Conservation (phyloP, 2,797 vertebrate genomes). For the Cetoscarus ocellatus region DNA sequence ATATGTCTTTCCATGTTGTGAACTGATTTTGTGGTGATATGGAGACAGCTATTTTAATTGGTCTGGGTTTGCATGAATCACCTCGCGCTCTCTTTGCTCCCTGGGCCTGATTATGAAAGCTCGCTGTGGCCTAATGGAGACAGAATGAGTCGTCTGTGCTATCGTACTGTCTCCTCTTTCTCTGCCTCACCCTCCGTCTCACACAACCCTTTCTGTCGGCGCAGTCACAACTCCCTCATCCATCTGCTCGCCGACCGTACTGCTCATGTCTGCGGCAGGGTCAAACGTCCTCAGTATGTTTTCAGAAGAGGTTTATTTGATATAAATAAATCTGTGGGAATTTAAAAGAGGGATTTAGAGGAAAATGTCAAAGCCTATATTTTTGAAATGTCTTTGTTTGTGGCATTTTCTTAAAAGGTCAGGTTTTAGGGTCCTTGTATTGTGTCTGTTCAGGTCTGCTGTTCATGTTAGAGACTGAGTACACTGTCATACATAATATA, state of each 20-base stretch:
- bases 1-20: slow-evolving; percentile 7
- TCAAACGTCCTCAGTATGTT: neutral
- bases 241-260: slow-evolving; percentile 53
- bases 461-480: neutral
- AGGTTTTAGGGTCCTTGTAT: slow-evolving; percentile 2
- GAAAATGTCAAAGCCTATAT: slow-evolving; percentile 9
- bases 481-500: neutral
- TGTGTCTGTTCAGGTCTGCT: neutral
- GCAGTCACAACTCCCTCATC: slow-evolving; percentile 38
- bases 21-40: slow-evolving; percentile 27
- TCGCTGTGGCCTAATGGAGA: slow-evolving; percentile 56
- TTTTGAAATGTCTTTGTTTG: neutral
- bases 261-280: slow-evolving; percentile 26
- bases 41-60: slow-evolving; percentile 61
- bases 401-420: slow-evolving; percentile 17
- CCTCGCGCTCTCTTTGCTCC: slow-evolving; percentile 60
- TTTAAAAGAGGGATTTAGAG: neutral
- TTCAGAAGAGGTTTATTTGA: neutral
- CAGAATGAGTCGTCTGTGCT: slow-evolving; percentile 64
- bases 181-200: slow-evolving; percentile 25
- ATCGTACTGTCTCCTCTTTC: slow-evolving; percentile 37
- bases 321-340: neutral
- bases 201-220: neutral
- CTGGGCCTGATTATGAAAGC: slow-evolving; percentile 62
- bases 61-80: slow-evolving; percentile 59